Evolutionary conservation across 2,888 invertebrate species (phyloP).

Genomic region (Lutraria lutraria): DNA sequence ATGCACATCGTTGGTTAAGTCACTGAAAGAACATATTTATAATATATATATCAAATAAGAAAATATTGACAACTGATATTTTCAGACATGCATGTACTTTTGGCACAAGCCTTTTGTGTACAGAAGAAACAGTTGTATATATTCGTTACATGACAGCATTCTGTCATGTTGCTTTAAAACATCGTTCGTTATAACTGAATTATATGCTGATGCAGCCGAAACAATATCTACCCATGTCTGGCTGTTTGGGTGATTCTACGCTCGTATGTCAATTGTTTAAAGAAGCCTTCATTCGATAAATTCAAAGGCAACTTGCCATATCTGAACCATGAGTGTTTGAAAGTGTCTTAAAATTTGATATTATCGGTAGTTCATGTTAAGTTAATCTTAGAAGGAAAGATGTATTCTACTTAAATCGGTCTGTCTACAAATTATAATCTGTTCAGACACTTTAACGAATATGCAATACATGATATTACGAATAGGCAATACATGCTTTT

Average conservation of each 20-base stretch:
- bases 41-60: no score
- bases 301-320: background rate
- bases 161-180: background rate
- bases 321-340: background rate
- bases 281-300: background rate
- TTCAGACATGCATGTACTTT: no score
- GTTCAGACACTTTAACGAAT: no score
- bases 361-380: background rate
- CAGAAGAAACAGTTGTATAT: background rate
- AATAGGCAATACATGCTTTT: no score
- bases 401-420: background rate
- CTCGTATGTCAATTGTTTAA: background rate
- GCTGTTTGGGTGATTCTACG: background rate
- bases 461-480: no score
- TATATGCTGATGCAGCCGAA: background rate
- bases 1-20: no score
- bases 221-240: background rate
- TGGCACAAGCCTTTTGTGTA: no score
- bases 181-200: background rate
- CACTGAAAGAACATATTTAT: no score
- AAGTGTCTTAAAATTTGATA: background rate
- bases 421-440: background rate
- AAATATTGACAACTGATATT: no score
- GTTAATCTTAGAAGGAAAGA: background rate
- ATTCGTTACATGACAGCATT: background rate